Evolutionary conservation across 2,797 vertebrate species (phyloP).

Genomic region (Lutjanus campechanus): DNA sequence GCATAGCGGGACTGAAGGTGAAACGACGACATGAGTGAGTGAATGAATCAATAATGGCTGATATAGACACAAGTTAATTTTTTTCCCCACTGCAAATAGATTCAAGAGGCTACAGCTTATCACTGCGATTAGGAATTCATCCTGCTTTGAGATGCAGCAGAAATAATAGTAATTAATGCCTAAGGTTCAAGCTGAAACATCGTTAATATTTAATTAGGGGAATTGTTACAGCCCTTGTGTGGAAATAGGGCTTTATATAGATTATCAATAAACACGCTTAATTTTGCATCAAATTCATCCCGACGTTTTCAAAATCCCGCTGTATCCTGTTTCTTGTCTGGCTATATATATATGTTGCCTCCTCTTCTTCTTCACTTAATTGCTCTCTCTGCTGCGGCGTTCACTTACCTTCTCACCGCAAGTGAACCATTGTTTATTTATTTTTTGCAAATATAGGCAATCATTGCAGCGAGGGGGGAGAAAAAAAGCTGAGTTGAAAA

Average conservation of each 20-base stretch:
- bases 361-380: constrained; percentile 67
- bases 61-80: constrained; percentile 37
- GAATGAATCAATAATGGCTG: constrained; percentile 42
- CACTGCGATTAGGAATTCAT: constrained; percentile 47
- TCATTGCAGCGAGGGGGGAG: constrained; percentile 55
- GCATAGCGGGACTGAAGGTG: constrained; percentile 19
- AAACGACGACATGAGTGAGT: constrained; percentile 26
- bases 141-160: constrained; percentile 62
- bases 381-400: constrained; percentile 58
- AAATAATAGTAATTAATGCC: constrained; percentile 82
- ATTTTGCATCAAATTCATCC: constrained; percentile 76
- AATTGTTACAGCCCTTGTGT: constrained; percentile 74
- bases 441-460: constrained; percentile 74
- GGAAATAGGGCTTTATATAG: constrained; percentile 82
- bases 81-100: constrained; percentile 48
- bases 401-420: constrained; percentile 66
- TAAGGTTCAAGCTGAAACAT: constrained; percentile 73
- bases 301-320: constrained; percentile 67
- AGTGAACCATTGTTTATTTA: constrained; percentile 79
- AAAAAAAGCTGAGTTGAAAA: constrained; percentile 55
- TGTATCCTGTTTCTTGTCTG: constrained; percentile 71
- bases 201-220: constrained; percentile 83
- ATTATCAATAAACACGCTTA: constrained; percentile 84
- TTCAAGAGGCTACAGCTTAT: constrained; percentile 36
- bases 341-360: constrained; percentile 47